Base-by-base conservation (phyloP, 37 sponge, comb jelly and placozoan species). In the Spongilla lacustris region DNA sequence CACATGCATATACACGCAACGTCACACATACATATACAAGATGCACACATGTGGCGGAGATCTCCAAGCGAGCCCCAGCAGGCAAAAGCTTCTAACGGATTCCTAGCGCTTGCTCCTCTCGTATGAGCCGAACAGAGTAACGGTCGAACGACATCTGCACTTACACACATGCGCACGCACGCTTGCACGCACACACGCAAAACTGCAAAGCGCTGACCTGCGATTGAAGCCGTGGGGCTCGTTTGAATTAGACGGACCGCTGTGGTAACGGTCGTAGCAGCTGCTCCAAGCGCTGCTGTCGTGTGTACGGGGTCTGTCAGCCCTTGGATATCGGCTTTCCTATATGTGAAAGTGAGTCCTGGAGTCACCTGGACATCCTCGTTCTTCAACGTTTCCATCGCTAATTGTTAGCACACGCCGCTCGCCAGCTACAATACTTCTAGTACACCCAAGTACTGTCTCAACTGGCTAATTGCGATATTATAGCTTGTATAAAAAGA, bases 281-380 rank as follows among this genome's bases (percentile, higher is more conserved):
- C 75, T 35, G 37, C 73, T 33, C 69, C 83, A 26, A 69, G 73
- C 21, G 48, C 73, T 26, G 36, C 78, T 69, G 69, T 67, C 21
- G 50, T 70, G 67, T 77, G 77, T 72, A 30, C 34, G 69, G 77
- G 41, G 17, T 85, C 85, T 2, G 85, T 78, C 37, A 85, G 76
- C 49, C 77, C 77, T 46, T 85, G 85, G 37, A 85, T 85, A 50
- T 85, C 76, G 27, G 76, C 85, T 11, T 77, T 77, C 19, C 78
- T 46, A 36, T 85, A 85, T n/a, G 77, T 85, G 78, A 85, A 85
- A 9, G 85, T 85, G 6, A 85, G 34, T 28, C 78, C 48, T 10
- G 85, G 85, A 14, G 58, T 58, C 14, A 58, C 58, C 58, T 58
- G 58, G 58, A 58, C 58, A 13, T 58, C 58, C 58, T 58, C 58